phyloP scores from a whole-genome alignment of 2,888 invertebrate genomes.

The Habrosyne pyritoides region DNA sequence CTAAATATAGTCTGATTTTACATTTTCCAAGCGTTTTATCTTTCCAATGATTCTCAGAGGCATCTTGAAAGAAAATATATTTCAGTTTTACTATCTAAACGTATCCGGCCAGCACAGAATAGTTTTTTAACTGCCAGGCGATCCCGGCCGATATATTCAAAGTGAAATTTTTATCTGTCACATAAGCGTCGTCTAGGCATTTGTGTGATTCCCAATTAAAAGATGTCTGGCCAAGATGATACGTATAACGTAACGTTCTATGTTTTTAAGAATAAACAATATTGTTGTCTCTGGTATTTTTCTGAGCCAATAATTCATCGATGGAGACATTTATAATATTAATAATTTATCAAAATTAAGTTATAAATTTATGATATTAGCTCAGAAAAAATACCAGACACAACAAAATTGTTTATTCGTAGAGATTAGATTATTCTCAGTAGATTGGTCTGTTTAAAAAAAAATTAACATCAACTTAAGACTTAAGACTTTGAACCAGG shows the following conservation, averaged over 20 bases:
- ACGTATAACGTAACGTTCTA: background rate
- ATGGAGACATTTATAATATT: no score
- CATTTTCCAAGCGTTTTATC: background rate
- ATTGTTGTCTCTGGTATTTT: background rate
- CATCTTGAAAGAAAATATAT: slow-evolving; percentile 16
- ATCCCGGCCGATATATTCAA: slow-evolving; percentile 49
- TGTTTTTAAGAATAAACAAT: background rate
- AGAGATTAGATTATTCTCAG: no score
- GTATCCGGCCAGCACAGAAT: slow-evolving; percentile 10
- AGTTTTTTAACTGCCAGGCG: slow-evolving; percentile 27
- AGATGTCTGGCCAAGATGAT: slow-evolving; percentile 38
- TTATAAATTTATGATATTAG: no score
- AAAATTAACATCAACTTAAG: no score
- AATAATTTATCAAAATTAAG: no score
- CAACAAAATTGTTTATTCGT: no score
- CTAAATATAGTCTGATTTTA: slow-evolving; percentile 1
- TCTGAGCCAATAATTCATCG: background rate
- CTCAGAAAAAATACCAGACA: no score
- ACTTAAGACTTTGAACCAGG: no score
- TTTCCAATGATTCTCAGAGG: slow-evolving; percentile 18
- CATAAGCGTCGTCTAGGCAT: slow-evolving; percentile 65
- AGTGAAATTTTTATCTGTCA: slow-evolving; percentile 69
- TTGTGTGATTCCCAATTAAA: slow-evolving; percentile 61
- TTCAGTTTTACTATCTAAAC: slow-evolving; percentile 23
- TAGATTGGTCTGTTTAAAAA: no score